These are phyloP conservation scores for Caenorhabditis brenneri DNA, from an alignment of 1,140 invertebrate genomes.

Conservation along the genomic window DNA sequence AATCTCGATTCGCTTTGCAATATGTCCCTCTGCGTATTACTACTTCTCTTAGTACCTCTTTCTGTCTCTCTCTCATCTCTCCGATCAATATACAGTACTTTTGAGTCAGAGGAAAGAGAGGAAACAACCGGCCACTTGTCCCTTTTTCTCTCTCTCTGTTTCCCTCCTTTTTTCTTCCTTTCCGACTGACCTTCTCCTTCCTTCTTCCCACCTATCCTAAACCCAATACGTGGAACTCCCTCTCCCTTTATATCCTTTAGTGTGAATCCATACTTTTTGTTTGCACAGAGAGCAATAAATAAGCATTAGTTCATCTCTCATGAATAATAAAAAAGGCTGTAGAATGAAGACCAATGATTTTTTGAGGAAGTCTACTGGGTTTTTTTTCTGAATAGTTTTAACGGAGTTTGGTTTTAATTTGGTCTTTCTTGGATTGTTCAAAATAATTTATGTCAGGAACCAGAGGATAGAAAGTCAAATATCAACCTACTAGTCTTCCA, in stretches of 20 bases:
- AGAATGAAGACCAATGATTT: no score
- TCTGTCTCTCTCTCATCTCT: neutral
- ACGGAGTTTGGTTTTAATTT: no score
- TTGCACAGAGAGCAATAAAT: no score
- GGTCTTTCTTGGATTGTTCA: no score
- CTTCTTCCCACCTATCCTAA: neutral
- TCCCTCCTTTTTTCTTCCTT: neutral
- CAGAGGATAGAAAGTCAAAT: no score
- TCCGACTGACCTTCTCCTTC: neutral
- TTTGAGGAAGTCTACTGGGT: no score
- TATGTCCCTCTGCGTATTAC: neutral
- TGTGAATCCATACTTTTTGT: neutral
- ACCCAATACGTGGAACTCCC: neutral
- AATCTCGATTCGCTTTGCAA: neutral
- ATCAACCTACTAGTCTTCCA: no score
- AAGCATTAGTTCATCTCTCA: no score
- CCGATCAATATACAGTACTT: constrained; percentile 31
- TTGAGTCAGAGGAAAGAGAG: neutral
- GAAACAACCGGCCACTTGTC: constrained; percentile 11
- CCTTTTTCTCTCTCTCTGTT: neutral
- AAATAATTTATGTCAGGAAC: no score
- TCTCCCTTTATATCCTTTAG: neutral
- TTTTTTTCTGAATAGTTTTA: no score
- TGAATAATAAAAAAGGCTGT: no score
- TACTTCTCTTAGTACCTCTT: neutral